Base-by-base conservation (phyloP, 2,797 vertebrate species). In the Halcyon smyrnensis region DNA sequence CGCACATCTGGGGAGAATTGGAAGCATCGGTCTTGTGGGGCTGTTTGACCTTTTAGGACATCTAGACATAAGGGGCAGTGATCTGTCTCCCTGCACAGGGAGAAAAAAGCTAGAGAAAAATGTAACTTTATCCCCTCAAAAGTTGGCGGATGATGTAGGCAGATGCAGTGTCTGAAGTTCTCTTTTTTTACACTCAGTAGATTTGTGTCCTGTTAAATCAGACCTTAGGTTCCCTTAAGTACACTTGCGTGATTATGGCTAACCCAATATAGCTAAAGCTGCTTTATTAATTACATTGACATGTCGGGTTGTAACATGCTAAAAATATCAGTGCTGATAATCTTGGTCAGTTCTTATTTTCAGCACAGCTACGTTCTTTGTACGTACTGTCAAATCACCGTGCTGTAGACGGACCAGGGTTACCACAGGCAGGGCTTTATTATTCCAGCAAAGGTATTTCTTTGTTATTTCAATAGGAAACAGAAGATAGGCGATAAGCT, bases 391-490 rank as follows among this genome's bases (percentile, higher is more conserved):
- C 86, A 69, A 73, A 67, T 60, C 56, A 25, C 90, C 0, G 0
- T 50, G 67, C 71, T 77, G 75, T 71, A 75, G 79, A 27, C 46
- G 75, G 27, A 50, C 57, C 46, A 32, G 62, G 45, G 70, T 77
- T 81, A 73, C 69, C 65, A 13, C 53, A 78, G 68, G 50, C 71
- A 76, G 78, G 64, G 75, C 82, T 89, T 80, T 85, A 83, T 89
- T 90, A 90, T 80, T 92, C 65, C 70, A 89, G 71, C 95, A 69
- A 86, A 90, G 81, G 56, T 70, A 93, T 93, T 95, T 91, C 87
- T 96, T 93, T 94, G 94, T 93, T 93, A 88, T 89, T 95, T 85
- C 69, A 39, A 71, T 80, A 93, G 95, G 95, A 96, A 96, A 84
- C 93, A 91, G 95, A 85, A 87, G 91, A 96, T 76, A 30, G 79